Percentiles rank a stretch among this genome's conserved stretches.
Evolutionary conservation across 1,140 invertebrate species (phyloP).

Genomic region (Drosophila sechellia): DNA sequence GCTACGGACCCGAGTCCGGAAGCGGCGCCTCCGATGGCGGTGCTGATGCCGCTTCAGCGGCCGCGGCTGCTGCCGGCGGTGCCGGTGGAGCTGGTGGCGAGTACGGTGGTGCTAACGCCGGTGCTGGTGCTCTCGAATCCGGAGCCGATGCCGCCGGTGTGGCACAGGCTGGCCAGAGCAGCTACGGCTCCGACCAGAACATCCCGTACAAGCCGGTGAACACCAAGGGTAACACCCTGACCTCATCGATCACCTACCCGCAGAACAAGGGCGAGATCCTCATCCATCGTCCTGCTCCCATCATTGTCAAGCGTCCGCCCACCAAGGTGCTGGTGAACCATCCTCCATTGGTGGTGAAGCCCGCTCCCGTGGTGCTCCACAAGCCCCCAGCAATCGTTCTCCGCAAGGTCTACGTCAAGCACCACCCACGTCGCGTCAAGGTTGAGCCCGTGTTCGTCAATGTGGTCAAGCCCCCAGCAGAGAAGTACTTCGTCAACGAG

Average conservation of each 20-base stretch:
- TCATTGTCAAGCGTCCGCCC: slow-evolving; percentile 82
- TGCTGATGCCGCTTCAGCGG: slow-evolving; percentile 48
- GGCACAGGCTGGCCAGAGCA: slow-evolving; percentile 64
- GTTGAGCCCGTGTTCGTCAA: slow-evolving; percentile 84
- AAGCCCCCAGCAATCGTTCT: slow-evolving; percentile 84
- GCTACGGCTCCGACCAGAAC: slow-evolving; percentile 72
- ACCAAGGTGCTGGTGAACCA: slow-evolving; percentile 83
- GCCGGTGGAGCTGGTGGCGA: slow-evolving; percentile 44
- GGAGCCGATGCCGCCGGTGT: slow-evolving; percentile 56
- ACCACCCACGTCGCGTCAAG: slow-evolving; percentile 82
- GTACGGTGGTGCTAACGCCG: slow-evolving; percentile 37
- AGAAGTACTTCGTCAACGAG: slow-evolving; percentile 83
- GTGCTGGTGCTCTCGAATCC: slow-evolving; percentile 33
- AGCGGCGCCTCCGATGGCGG: slow-evolving; percentile 35
- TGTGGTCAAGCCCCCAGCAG: slow-evolving; percentile 83
- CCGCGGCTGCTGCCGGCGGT: slow-evolving; percentile 51
- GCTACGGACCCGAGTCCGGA: slow-evolving; percentile 54
- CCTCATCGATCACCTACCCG: slow-evolving; percentile 79
- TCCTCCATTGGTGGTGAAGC: slow-evolving; percentile 82
- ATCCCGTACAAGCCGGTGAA: slow-evolving; percentile 75
- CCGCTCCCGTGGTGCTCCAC: slow-evolving; percentile 81
- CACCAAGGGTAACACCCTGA: slow-evolving; percentile 78
- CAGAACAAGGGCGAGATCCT: slow-evolving; percentile 83
- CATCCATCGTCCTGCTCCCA: slow-evolving; percentile 81
- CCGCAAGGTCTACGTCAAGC: slow-evolving; percentile 81